These are phyloP conservation scores for Gopherus flavomarginatus DNA, from an alignment of 2,113 vertebrate species.

Conservation along the genomic window DNA sequence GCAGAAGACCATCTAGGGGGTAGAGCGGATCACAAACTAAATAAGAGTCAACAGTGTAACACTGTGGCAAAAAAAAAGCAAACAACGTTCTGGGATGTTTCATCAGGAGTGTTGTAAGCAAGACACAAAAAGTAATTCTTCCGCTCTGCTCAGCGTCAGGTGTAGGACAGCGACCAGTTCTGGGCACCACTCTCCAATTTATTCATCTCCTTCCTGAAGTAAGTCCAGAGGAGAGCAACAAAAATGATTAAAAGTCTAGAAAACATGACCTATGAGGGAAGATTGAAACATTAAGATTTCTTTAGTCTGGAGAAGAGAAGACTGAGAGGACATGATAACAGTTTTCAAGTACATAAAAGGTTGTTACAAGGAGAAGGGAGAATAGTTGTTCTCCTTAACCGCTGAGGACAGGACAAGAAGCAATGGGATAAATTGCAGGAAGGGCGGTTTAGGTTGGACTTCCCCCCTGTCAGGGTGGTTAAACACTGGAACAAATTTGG, in stretches of 20 bases:
- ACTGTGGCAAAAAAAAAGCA: background rate
- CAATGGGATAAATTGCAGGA: background rate
- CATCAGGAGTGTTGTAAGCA: background rate
- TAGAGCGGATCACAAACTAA: background rate
- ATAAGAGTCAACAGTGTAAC: background rate
- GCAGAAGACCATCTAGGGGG: background rate
- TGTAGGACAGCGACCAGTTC: background rate
- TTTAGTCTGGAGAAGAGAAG: background rate
- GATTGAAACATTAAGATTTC: background rate
- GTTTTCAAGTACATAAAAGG: background rate
- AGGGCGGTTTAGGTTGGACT: background rate
- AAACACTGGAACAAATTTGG: background rate
- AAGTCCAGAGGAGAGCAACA: background rate
- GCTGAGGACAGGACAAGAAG: background rate
- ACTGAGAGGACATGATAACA: background rate
- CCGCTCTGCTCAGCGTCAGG: background rate
- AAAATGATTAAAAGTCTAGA: background rate
- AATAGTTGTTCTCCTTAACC: background rate
- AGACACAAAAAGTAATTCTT: background rate
- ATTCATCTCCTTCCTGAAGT: no score
- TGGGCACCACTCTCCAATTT: background rate
- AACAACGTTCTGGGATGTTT: background rate
- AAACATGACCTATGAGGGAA: background rate
- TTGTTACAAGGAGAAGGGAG: background rate
- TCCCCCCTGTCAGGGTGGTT: background rate